phyloP scores from a whole-genome alignment of 2,888 invertebrate species.

The Drosophila engyochracea region DNA sequence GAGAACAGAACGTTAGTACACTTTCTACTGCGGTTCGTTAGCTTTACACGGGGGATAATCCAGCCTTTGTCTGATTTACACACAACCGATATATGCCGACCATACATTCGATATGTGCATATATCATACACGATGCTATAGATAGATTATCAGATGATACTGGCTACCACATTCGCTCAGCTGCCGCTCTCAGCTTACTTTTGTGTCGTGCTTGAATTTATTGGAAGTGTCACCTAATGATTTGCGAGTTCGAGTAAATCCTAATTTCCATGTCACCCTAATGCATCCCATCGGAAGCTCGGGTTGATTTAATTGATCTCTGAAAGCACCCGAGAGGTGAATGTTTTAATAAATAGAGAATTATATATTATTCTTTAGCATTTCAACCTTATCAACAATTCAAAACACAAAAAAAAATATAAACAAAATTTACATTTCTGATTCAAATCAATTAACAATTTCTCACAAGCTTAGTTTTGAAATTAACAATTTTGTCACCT shows the following conservation, averaged over 20 bases:
- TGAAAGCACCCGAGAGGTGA: not conserved
- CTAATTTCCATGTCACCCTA: constrained; percentile 19
- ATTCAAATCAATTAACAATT: not conserved
- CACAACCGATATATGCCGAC: constrained; percentile 37
- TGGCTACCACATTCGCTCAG: constrained; percentile 15
- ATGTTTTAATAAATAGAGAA: not conserved
- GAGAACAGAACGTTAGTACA: constrained; percentile 4
- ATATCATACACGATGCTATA: constrained; percentile 9
- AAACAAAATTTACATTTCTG: not conserved
- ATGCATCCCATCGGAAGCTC: not conserved
- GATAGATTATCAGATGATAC: not conserved
- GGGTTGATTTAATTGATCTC: constrained; percentile 17
- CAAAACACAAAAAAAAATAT: not conserved
- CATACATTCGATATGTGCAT: constrained; percentile 4
- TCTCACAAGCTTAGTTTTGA: not conserved
- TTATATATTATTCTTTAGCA: not conserved
- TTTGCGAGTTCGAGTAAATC: constrained; percentile 51
- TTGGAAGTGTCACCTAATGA: constrained; percentile 49
- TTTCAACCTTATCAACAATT: not conserved
- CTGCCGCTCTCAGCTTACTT: constrained; percentile 41
- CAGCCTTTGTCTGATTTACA: constrained; percentile 43
- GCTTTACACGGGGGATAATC: constrained; percentile 24
- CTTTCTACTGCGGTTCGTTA: constrained; percentile 22
- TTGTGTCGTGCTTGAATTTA: constrained; percentile 25
- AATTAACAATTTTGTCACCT: constrained; percentile 28